These are phyloP conservation scores for Bufo bufo DNA, from an alignment of 2,113 vertebrate genomes.

Conservation along the genomic window DNA sequence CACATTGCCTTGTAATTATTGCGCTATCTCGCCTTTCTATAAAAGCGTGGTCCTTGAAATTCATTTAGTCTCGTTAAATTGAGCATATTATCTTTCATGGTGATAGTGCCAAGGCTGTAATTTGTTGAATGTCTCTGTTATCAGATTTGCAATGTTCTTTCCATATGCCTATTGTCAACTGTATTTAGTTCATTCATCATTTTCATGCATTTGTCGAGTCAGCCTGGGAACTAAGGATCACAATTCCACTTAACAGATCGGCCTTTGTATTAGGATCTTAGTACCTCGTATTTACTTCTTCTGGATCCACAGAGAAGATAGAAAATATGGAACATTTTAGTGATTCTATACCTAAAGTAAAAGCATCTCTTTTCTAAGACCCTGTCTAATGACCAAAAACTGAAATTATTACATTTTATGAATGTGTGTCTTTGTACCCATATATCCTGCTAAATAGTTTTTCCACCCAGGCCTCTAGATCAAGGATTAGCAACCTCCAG, in stretches of 20 bases:
- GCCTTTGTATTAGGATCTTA: neutral
- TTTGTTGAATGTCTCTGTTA: slow-evolving; percentile 27
- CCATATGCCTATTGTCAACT: slow-evolving; percentile 9
- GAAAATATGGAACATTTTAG: neutral
- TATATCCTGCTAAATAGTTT: neutral
- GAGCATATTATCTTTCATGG: slow-evolving; percentile 27
- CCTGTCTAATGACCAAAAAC: neutral
- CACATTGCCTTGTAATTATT: neutral
- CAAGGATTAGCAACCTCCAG: too few relatives aligned
- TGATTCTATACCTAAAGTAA: neutral
- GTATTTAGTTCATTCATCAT: slow-evolving; percentile 27
- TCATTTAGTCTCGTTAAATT: slow-evolving; percentile 5
- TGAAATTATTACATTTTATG: neutral
- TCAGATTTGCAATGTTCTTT: slow-evolving; percentile 32
- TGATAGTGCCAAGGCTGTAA: slow-evolving; percentile 18
- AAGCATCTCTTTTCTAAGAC: neutral
- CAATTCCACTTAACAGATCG: neutral
- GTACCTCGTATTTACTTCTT: neutral
- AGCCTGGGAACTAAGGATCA: neutral
- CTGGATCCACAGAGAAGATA: neutral
- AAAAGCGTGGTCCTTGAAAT: slow-evolving; percentile 13
- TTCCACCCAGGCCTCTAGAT: neutral
- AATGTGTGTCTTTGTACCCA: neutral
- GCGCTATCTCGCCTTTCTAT: slow-evolving; percentile 5
- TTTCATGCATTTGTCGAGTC: neutral